Percentiles rank a stretch among this genome's conserved stretches.
These are phyloP conservation scores for Tryphoninae sp. DNA, from an alignment of 2,888 invertebrate species.

Conservation along the genomic window DNA sequence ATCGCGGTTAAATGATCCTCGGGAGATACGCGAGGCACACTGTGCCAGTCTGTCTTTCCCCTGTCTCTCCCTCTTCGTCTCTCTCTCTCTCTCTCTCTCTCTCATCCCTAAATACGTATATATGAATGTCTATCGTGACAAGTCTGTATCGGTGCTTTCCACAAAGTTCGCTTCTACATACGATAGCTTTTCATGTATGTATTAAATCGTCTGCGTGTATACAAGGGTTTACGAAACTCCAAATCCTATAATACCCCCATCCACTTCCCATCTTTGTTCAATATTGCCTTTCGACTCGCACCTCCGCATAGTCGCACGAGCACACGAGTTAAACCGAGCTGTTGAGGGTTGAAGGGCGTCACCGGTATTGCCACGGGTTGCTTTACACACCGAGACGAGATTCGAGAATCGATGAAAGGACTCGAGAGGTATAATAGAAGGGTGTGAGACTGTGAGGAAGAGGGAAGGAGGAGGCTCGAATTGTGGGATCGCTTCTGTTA, in stretches of 20 bases:
- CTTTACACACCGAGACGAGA: background rate
- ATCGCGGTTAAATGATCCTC: slow-evolving; percentile 78
- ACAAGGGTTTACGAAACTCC: background rate
- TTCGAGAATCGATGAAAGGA: background rate
- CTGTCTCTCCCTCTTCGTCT: background rate
- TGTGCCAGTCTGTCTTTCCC: background rate
- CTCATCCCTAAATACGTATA: background rate
- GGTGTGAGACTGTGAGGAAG: background rate
- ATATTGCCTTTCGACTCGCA: slow-evolving; percentile 12
- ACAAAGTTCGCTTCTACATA: slow-evolving; percentile 4
- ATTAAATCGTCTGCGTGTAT: slow-evolving; percentile 14
- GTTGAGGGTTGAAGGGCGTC: background rate
- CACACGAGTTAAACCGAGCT: background rate
- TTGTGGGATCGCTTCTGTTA: background rate
- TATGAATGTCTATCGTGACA: background rate
- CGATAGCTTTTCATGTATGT: slow-evolving; percentile 15
- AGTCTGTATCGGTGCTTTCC: background rate
- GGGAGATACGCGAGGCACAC: slow-evolving; percentile 64
- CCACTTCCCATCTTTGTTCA: background rate
- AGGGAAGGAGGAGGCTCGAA: background rate
- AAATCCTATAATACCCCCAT: background rate
- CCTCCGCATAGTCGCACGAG: background rate
- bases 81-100: slow-evolving; percentile 4
- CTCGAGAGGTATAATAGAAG: background rate
- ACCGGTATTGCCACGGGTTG: background rate